phyloP scores from a whole-genome alignment of 2,888 invertebrate species.

The Argyresthia goedartella region DNA sequence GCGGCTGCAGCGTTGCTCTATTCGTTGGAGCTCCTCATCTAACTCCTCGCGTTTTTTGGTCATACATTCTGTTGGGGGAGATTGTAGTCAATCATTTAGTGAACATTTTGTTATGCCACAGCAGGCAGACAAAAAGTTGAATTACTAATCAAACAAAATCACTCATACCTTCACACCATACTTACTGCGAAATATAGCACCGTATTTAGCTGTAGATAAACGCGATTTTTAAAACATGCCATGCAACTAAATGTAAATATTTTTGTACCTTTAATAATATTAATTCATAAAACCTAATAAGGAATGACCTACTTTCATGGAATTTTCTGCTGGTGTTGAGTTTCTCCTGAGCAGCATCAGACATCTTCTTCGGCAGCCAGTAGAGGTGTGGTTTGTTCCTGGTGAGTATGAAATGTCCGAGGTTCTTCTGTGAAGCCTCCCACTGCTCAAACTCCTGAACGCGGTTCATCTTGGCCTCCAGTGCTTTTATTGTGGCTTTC shows the following conservation, averaged over 20 bases:
- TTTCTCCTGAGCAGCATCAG: constrained; percentile 76
- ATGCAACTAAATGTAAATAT: no score
- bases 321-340: constrained; percentile 73
- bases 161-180: constrained; percentile 14
- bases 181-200: constrained; percentile 47
- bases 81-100: no score
- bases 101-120: neutral
- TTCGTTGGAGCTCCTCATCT: constrained; percentile 73
- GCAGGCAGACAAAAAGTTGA: neutral
- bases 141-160: neutral
- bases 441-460: constrained; percentile 91
- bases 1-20: constrained; percentile 67
- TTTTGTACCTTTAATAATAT: no score
- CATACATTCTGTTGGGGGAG: constrained; percentile 67
- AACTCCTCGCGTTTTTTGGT: constrained; percentile 73
- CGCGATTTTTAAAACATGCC: no score
- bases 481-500: constrained; percentile 87
- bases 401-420: constrained; percentile 88
- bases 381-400: constrained; percentile 89
- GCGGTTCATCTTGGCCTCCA: constrained; percentile 91
- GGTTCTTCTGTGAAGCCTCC: constrained; percentile 79
- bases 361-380: constrained; percentile 87
- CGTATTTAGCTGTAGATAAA: constrained; percentile 42
- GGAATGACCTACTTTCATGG: constrained; percentile 72
- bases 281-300: no score